phyloP scores from a whole-genome alignment of 2,888 invertebrate species.

The Archaeoteleia sp. region DNA sequence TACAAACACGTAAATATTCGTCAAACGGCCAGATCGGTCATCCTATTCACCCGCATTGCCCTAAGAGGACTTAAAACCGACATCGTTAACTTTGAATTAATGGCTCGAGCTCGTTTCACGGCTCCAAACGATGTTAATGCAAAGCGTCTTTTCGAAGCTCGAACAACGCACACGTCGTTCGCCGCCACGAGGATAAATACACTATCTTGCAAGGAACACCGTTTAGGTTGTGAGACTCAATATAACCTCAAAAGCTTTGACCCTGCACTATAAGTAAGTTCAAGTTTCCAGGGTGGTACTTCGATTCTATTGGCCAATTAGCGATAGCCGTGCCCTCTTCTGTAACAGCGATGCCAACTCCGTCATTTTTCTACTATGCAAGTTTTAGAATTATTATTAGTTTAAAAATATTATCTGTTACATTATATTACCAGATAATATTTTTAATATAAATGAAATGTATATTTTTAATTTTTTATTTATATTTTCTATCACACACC shows the following conservation, averaged over 20 bases:
- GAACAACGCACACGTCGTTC: not conserved
- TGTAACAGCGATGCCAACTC: too few relatives aligned
- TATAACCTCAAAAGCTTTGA: not conserved
- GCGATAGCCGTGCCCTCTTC: not conserved
- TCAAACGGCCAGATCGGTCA: slow-evolving; percentile 71
- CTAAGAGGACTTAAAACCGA: slow-evolving; percentile 64
- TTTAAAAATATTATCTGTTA: not conserved
- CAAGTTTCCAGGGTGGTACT: too few relatives aligned
- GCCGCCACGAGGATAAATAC: too few relatives aligned
- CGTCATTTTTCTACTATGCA: too few relatives aligned
- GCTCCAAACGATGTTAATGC: not conserved
- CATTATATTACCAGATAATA: not conserved
- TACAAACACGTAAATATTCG: slow-evolving; percentile 68
- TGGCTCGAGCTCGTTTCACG: not conserved
- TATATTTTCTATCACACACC: too few relatives aligned
- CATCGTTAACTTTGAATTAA: slow-evolving; percentile 55
- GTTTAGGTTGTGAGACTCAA: not conserved
- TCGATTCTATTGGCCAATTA: too few relatives aligned
- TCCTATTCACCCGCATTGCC: slow-evolving; percentile 68
- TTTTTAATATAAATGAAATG: not conserved
- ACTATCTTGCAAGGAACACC: not conserved
- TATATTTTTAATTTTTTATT: not conserved
- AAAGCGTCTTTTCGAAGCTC: too few relatives aligned
- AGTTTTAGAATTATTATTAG: not conserved
- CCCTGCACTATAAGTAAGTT: too few relatives aligned